Base-by-base conservation (phyloP, 2,888 invertebrate species). In the Trichacis sp. region DNA sequence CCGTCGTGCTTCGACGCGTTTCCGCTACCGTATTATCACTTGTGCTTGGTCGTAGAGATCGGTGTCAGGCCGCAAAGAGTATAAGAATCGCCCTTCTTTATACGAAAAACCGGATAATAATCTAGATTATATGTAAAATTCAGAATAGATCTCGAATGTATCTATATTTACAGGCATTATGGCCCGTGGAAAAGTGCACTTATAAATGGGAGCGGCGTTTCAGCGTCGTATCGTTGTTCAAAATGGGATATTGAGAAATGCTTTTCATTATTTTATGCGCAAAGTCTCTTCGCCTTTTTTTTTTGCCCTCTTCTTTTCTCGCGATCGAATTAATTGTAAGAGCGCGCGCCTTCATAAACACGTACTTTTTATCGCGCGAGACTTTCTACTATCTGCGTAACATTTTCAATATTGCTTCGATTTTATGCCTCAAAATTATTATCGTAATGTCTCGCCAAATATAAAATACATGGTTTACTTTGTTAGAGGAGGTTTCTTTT, bases 71-170 rank as follows among this genome's bases (percentile, higher is more conserved):
- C 50, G 17, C 47, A 30, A 60, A 36, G 48, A 68, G 59, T 61
- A 61, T 50, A 63, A 53, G 63, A 67, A 58, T 68, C 58, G 59
- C 54, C 57, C 60, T 59, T 53, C 65, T 64, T 62, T 62, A 58
- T 64, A 57, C 54, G 55, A 65, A 68, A 65, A 75, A 74, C 73
- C 73, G 75, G 75, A 71, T 71, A 72, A 75, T 70, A 73, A 71
- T 77, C 73, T 75, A 72, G 77, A 77, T 77, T 69, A 73, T 76
- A 77, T 75, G 74, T 67, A 70, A 69, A 49, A 48, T 33, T 58
- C 47, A 54, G 60, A 58, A 62, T 66, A 66, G 51, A 29, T 54
- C 52, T 20, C 36, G 36, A 50, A 20, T 50, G 54, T 51, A 45
- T 65, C 43, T 61, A 51, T 55, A 46, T 58, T 59, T 55, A 56